Conservation (phyloP, 2,797 vertebrate genomes). For the Gadopsis bispinosus region DNA sequence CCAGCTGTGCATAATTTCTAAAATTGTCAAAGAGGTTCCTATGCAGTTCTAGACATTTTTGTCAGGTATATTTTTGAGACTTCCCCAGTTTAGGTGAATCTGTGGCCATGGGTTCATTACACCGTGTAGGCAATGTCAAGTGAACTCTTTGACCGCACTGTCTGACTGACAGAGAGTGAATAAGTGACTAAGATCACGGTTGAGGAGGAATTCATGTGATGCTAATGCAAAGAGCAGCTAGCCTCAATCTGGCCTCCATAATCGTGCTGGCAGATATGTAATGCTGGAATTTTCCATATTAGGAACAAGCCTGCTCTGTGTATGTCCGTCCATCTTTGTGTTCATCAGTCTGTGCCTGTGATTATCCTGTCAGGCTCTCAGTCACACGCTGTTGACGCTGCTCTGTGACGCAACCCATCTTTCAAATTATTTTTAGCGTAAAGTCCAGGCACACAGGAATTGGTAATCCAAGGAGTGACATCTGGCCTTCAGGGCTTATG, state of each 20-base stretch:
- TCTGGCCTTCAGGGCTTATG: conserved; percentile 85
- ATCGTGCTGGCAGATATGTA: conserved; percentile 65
- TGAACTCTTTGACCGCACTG: conserved; percentile 58
- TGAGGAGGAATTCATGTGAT: conserved; percentile 58
- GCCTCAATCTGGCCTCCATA: conserved; percentile 52
- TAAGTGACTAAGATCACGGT: conserved; percentile 57
- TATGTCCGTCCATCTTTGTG: conserved; percentile 64
- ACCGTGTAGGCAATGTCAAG: conserved; percentile 47
- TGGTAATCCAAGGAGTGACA: conserved; percentile 88
- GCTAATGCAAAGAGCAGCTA: conserved; percentile 64
- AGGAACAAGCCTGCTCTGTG: conserved; percentile 53
- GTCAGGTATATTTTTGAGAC: conserved; percentile 22
- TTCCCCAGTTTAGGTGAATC: conserved; percentile 10
- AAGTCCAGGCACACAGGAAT: conserved; percentile 84
- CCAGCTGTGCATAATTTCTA: conserved; percentile 19
- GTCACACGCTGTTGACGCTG: conserved; percentile 68
- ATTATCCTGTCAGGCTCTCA: conserved; percentile 72
- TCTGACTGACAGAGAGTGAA: conserved; percentile 64
- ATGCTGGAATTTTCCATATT: conserved; percentile 75
- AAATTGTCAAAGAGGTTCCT: conserved; percentile 27
- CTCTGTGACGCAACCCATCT: conserved; percentile 76
- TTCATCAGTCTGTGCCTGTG: conserved; percentile 61
- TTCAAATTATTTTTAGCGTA: conserved; percentile 88
- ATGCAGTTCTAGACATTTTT: conserved; percentile 41
- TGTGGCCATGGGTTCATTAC: conserved; percentile 58